Conservation (phyloP, 2,797 vertebrate genomes). For the Centroberyx gerrardi region DNA sequence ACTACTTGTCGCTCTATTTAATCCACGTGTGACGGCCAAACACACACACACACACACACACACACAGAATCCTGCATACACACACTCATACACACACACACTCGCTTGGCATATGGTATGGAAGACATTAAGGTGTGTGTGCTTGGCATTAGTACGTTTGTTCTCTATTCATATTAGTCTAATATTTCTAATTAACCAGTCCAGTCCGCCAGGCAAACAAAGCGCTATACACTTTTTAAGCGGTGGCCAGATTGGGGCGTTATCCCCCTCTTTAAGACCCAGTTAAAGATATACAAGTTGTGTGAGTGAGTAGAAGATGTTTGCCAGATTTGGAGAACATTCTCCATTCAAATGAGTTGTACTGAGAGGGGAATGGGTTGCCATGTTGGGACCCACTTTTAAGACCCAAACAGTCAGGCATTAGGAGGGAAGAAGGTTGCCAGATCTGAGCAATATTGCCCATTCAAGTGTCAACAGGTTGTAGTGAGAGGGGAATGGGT, state of each 20-base stretch:
- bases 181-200: background rate
- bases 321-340: conserved; percentile 43
- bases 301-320: conserved; percentile 22
- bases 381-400: background rate
- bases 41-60: background rate
- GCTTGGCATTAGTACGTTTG: conserved; percentile 42
- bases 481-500: background rate
- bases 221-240: background rate
- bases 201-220: conserved; percentile 12
- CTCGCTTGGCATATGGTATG: conserved; percentile 39
- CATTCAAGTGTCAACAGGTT: conserved; percentile 69
- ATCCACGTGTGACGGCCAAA: background rate
- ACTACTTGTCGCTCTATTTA: background rate
- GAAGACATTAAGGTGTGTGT: conserved; percentile 61
- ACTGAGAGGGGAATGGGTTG: background rate
- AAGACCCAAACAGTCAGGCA: background rate
- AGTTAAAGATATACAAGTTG: conserved; percentile 16
- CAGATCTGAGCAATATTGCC: conserved; percentile 21
- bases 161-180: conserved; percentile 34
- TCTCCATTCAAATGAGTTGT: background rate
- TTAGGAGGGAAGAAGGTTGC: background rate
- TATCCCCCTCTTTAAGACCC: conserved; percentile 40
- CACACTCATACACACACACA: conserved; percentile 6
- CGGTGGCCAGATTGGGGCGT: conserved; percentile 41
- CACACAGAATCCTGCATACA: background rate